Percentiles rank a stretch among this genome's conserved stretches.
These are phyloP conservation scores for Atta texana DNA, from an alignment of 1,140 invertebrate genomes.

Conservation along the genomic window DNA sequence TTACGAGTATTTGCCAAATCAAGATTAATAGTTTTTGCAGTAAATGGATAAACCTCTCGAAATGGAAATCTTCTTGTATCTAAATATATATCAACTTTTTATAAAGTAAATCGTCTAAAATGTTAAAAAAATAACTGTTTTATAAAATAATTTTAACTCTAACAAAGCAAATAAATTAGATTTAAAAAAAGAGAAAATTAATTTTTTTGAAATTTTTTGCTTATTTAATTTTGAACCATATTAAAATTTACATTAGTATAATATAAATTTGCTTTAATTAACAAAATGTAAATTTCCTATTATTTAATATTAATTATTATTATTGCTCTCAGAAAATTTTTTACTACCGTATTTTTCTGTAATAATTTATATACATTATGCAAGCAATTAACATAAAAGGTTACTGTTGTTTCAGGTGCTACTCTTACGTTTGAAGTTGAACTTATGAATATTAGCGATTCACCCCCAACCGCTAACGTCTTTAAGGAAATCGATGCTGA, in stretches of 20 bases:
- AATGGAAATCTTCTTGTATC: neutral
- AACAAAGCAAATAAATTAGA: neutral
- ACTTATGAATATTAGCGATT: constrained; percentile 95
- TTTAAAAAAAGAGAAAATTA: neutral
- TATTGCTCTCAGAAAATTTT: neutral
- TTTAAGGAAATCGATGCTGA: constrained; percentile 98
- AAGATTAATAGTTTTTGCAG: constrained; percentile 54
- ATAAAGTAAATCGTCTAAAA: neutral
- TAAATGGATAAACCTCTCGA: constrained; percentile 31
- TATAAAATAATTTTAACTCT: neutral
- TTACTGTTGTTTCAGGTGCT: constrained; percentile 88
- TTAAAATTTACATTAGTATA: neutral
- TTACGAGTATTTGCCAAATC: constrained; percentile 46
- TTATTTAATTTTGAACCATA: neutral
- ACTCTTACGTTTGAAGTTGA: constrained; percentile 97
- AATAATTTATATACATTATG: neutral
- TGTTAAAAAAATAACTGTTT: neutral
- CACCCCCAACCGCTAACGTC: constrained; percentile 95
- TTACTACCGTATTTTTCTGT: neutral
- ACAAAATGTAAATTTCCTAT: neutral
- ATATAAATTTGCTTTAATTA: neutral
- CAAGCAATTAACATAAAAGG: constrained; percentile 1
- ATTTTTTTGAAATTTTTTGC: neutral
- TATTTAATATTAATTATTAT: constrained; percentile 21
- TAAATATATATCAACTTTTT: constrained; percentile 27